Evolutionary conservation across 2,113 vertebrate species (phyloP), one percentile per base, ranked within the genome.

Genomic region (Microcebus murinus): DNA sequence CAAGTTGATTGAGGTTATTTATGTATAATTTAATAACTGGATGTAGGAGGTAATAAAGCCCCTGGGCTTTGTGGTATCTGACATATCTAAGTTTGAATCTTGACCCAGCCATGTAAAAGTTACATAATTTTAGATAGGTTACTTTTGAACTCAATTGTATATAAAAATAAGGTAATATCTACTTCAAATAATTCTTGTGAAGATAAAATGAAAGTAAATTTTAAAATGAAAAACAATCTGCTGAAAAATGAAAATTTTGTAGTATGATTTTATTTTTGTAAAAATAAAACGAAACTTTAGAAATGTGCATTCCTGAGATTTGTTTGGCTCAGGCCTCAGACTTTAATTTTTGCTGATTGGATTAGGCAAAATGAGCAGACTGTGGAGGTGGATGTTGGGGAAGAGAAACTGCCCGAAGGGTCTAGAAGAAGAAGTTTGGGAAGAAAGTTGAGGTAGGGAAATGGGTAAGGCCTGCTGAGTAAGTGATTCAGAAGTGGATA

Each of bases 81-180:
- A 79, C 25, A 55, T n/a, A 82, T 50, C 34, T 90, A 39, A 91
- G 48, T 93, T 93, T 76, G 29, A 91, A 65, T 95, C 39, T 96
- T 97, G 57, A 92, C 52, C 87, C 74, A 77, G 27, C 17, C 12
- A 77, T 18, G 29, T 21, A 68, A 57, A 94, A 90, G 50, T 25
- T 74, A 92, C 70, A 80, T 95, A 59, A 84, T 96, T 96, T 86
- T 88, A 39, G 31, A 50, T 48, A 94, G 39, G 59, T 91, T 81
- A 50, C 74, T 79, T 95, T 61, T 97, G 81, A 90, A 55, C 52
- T 93, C 52, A 71, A 20, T 86, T 94, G 36, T 92, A 50, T 71
- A 20, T 67, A n/a, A 55, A 79, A 93, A 90, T 67, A 42, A 86
- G 65, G 11, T 80, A 31, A 20, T 77, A 42, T 27, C 31, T 76